These are phyloP conservation scores for Lithosia quadra DNA, from an alignment of 2,888 invertebrate species.

Conservation along the genomic window DNA sequence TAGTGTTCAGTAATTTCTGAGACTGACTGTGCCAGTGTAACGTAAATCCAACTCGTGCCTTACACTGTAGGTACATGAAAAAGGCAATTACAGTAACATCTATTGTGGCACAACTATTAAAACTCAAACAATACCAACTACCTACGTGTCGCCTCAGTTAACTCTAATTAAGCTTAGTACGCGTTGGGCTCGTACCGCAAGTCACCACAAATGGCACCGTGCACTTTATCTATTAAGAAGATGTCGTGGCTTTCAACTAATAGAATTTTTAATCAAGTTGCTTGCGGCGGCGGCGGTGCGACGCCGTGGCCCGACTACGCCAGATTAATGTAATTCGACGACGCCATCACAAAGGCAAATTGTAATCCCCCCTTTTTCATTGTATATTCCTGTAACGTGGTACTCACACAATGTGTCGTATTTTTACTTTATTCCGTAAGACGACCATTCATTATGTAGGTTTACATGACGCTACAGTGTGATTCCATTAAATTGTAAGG, in stretches of 20 bases:
- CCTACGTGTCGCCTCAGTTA: conserved; percentile 28
- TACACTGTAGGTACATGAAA: not conserved
- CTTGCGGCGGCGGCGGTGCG: conserved; percentile 71
- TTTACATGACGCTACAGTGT: conserved; percentile 46
- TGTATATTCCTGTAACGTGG: conserved; percentile 77
- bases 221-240: conserved; percentile 83
- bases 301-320: conserved; percentile 72
- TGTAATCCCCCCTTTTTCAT: conserved; percentile 83
- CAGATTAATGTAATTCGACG: conserved; percentile 86
- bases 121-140: conserved; percentile 20
- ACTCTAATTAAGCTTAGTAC: conserved; percentile 51
- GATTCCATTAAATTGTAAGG: conserved; percentile 62
- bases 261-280: conserved; percentile 87
- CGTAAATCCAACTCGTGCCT: not conserved
- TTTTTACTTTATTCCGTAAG: conserved; percentile 68
- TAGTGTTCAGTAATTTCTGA: not conserved
- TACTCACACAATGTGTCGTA: conserved; percentile 74
- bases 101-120: conserved; percentile 2
- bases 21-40: not conserved
- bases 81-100: not conserved
- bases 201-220: conserved; percentile 64
- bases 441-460: conserved; percentile 54
- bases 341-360: conserved; percentile 86
- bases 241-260: conserved; percentile 84
- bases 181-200: conserved; percentile 49